Base-by-base conservation (phyloP, 1,140 invertebrate genomes). In the Trichogramma pretiosum region DNA sequence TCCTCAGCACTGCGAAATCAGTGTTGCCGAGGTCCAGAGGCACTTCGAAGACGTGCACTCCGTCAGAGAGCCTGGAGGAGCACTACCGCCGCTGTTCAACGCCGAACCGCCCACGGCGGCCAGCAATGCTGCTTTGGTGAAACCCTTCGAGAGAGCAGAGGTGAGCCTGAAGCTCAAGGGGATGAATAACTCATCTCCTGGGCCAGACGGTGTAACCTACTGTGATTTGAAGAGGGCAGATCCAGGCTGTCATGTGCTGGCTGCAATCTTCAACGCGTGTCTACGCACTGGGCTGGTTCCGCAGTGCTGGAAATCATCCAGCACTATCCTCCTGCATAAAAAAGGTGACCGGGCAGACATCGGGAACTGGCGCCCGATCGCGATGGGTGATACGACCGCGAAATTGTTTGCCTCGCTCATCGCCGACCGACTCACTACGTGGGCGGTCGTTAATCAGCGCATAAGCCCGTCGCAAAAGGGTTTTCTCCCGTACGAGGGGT, bases 281-380 rank as follows among this genome's bases (percentile, higher is more conserved):
- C 3, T 18, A 13, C 9, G 22, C 13, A 22, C 24, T 1, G 37
- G 16, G 21, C 4, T 14, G 11, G 28, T 47, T 13, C 50, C 45
- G 2, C 1, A 3, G 11, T 14, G 34, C 7, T 54, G 52, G 52
- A 58, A 56, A 33, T 10, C 40, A 0, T 53, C 54, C 0, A 57
- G 50, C 32, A 69, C 63, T 5, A 49, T 70, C 0, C 51, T 70
- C 0, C 41, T 67, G 5, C 53, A 59, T 16, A 67, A 71, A 18
- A 62, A 64, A 14, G 58, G 59, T 3, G 51, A 55, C 19, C 16
- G 30, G 5, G 44, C 47, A 5, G 48, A 59, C 28, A 37, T 60
- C 0, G 23, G 28, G 2, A 68, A 67, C 40, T 70, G 62, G 63
- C 40, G 61, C 7, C 64, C 64, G 0, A 56, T 71, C 1, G 49